Conservation (phyloP, 2,797 vertebrate genomes). For the Clarias pachynema region DNA sequence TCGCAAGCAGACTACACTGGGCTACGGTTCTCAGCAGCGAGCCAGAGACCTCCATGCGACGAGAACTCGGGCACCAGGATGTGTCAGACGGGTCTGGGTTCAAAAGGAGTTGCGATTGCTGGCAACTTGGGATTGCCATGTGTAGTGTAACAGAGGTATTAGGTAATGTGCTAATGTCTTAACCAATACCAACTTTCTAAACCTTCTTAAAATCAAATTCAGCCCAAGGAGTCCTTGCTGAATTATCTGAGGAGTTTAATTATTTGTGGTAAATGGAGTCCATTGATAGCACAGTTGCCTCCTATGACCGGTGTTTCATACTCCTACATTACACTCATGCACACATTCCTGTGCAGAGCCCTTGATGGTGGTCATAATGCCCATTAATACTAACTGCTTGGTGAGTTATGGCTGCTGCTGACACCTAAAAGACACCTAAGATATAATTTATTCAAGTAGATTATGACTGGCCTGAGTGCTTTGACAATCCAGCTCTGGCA, state of each 20-base stretch:
- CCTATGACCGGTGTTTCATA: background rate
- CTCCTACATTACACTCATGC: background rate
- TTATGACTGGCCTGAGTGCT: background rate
- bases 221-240: background rate
- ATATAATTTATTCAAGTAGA: background rate
- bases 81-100: too few species aligned
- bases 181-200: background rate
- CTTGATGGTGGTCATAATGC: background rate
- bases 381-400: conserved; percentile 4
- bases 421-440: background rate
- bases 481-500: background rate
- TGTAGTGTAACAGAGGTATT: too few species aligned
- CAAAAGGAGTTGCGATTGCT: too few species aligned
- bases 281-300: background rate
- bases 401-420: background rate
- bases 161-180: too few species aligned
- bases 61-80: too few species aligned
- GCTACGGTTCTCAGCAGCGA: too few species aligned
- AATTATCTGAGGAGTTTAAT: background rate
- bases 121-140: too few species aligned
- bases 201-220: background rate
- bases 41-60: too few species aligned
- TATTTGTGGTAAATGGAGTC: background rate
- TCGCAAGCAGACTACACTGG: too few species aligned
- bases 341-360: conserved; percentile 5